phyloP scores from a whole-genome alignment of 2,113 vertebrate genomes.

The Plestiodon gilberti region DNA sequence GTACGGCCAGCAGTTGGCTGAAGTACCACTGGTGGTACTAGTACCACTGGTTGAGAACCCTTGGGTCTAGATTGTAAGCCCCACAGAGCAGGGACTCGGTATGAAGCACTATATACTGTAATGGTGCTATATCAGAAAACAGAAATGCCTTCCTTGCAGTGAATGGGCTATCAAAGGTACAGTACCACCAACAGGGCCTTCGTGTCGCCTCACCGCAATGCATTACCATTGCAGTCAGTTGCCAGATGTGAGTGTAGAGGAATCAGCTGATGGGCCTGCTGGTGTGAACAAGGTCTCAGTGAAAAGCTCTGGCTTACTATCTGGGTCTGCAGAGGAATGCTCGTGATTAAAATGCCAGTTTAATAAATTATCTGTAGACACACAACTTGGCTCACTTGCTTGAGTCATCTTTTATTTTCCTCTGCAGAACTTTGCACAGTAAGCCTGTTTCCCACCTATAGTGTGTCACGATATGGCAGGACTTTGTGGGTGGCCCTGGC shows the following conservation, averaged over 20 bases:
- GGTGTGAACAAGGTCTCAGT: neutral
- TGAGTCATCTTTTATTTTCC: neutral
- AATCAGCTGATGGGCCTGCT: neutral
- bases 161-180: neutral
- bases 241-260: neutral
- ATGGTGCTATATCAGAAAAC: too few species aligned
- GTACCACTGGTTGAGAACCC: too few species aligned
- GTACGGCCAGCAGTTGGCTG: too few species aligned
- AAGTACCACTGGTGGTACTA: too few species aligned
- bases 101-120: too few species aligned
- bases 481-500: too few species aligned
- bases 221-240: too few species aligned
- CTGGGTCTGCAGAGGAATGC: neutral
- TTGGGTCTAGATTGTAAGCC: too few species aligned
- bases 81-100: too few species aligned
- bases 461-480: too few species aligned
- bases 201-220: neutral
- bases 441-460: too few species aligned
- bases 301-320: neutral
- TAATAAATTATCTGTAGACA: neutral
- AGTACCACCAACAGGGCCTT: neutral
- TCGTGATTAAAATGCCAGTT: too few species aligned
- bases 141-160: neutral
- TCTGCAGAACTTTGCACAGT: neutral
- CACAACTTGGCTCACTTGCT: neutral